Conservation (phyloP, 2,888 invertebrate genomes). For the Dolichopus griseipennis region DNA sequence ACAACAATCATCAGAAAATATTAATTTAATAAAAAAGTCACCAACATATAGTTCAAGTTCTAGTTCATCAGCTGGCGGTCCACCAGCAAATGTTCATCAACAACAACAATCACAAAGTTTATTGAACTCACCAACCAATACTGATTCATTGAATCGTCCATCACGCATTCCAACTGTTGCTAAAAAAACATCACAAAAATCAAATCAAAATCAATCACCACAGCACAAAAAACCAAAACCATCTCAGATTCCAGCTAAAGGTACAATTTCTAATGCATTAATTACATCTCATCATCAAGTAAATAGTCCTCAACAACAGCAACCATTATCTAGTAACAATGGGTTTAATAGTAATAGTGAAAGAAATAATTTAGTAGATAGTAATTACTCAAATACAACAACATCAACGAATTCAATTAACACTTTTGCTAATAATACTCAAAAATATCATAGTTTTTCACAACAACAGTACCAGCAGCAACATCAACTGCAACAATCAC, state of each 20-base stretch:
- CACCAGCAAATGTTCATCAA: conserved; percentile 23
- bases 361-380: conserved; percentile 16
- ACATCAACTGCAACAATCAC: conserved; percentile 24
- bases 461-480: conserved; percentile 28
- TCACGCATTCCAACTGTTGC: conserved; percentile 51
- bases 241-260: conserved; percentile 42
- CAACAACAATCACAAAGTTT: conserved; percentile 22
- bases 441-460: conserved; percentile 33
- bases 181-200: conserved; percentile 35
- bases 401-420: conserved; percentile 21
- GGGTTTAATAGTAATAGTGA: not conserved
- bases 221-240: conserved; percentile 39
- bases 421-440: conserved; percentile 14
- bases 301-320: conserved; percentile 19
- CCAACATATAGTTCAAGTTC: conserved; percentile 11
- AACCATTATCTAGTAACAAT: conserved; percentile 3
- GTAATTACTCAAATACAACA: conserved; percentile 17
- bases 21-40: conserved; percentile 22
- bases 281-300: conserved; percentile 20
- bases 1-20: conserved; percentile 22
- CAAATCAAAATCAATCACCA: conserved; percentile 37
- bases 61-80: conserved; percentile 10
- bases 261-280: conserved; percentile 27
- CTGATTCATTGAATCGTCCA: conserved; percentile 41
- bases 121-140: conserved; percentile 22